Evolutionary conservation across 2,888 invertebrate genomes (phyloP).

Genomic region (Oligia latruncula): DNA sequence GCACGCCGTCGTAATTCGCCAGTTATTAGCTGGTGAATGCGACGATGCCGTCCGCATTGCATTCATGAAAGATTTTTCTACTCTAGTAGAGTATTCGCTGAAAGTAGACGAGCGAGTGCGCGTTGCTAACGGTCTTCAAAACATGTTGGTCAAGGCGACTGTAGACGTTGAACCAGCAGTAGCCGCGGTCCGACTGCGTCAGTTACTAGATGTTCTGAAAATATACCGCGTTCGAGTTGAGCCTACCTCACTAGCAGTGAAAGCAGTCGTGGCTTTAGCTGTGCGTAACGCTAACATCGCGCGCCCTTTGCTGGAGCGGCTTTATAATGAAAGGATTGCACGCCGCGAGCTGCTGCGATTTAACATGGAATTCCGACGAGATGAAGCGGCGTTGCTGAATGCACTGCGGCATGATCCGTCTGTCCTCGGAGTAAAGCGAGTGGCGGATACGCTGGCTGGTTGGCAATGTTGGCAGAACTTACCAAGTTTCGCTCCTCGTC

Average conservation of each 20-base stretch:
- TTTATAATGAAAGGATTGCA: constrained; percentile 72
- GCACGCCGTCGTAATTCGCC: constrained; percentile 77
- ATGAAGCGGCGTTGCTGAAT: constrained; percentile 73
- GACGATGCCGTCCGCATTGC: constrained; percentile 63
- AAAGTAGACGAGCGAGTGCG: constrained; percentile 67
- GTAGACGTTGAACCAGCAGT: constrained; percentile 44
- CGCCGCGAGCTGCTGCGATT: constrained; percentile 74
- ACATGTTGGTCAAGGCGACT: constrained; percentile 50
- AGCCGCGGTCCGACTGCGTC: constrained; percentile 55
- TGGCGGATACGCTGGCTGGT: constrained; percentile 59
- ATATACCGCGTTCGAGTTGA: constrained; percentile 68
- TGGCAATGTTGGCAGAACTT: not conserved
- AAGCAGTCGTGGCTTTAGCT: constrained; percentile 66
- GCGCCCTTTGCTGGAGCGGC: constrained; percentile 43
- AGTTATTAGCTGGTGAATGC: constrained; percentile 68
- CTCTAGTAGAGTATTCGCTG: constrained; percentile 74
- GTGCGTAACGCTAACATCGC: constrained; percentile 58
- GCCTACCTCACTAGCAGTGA: constrained; percentile 66
- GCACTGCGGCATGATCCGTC: constrained; percentile 75
- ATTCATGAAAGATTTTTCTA: constrained; percentile 74
- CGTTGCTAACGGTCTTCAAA: constrained; percentile 64
- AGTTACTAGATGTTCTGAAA: constrained; percentile 70
- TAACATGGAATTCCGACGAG: constrained; percentile 60
- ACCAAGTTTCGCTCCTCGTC: not conserved
- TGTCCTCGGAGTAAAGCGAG: constrained; percentile 57